Evolutionary conservation across 2,113 vertebrate species (phyloP).

Genomic region (Pheucticus melanocephalus): DNA sequence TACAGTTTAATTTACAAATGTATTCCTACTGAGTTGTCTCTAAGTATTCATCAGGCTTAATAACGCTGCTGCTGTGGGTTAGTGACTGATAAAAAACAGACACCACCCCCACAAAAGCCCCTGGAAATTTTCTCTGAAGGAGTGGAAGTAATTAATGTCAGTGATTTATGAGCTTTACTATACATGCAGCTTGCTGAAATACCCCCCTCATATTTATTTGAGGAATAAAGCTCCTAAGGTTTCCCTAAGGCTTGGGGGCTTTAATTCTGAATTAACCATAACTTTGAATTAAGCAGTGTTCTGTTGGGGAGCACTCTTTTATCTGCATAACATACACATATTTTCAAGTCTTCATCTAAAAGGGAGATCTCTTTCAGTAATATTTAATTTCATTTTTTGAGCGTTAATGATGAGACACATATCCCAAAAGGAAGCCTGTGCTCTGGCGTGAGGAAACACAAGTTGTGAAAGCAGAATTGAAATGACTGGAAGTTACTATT

Average conservation of each 20-base stretch:
- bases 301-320: background rate
- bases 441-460: background rate
- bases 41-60: background rate
- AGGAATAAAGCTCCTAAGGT: background rate
- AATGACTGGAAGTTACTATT: background rate
- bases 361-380: background rate
- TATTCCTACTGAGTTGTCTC: background rate
- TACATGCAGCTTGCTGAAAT: background rate
- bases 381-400: background rate
- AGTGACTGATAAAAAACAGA: background rate
- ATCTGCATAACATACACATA: accelerated
- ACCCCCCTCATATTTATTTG: background rate
- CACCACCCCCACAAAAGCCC: background rate
- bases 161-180: background rate
- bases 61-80: background rate
- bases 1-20: background rate
- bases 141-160: background rate
- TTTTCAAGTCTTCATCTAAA: background rate
- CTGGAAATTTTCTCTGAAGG: background rate
- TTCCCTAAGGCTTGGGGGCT: background rate
- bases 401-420: background rate
- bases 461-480: accelerated
- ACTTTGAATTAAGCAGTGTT: background rate
- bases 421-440: background rate
- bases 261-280: background rate